Evolutionary conservation across 2,113 vertebrate species (phyloP).

Genomic region (Cyphomyrus discorhynchus): DNA sequence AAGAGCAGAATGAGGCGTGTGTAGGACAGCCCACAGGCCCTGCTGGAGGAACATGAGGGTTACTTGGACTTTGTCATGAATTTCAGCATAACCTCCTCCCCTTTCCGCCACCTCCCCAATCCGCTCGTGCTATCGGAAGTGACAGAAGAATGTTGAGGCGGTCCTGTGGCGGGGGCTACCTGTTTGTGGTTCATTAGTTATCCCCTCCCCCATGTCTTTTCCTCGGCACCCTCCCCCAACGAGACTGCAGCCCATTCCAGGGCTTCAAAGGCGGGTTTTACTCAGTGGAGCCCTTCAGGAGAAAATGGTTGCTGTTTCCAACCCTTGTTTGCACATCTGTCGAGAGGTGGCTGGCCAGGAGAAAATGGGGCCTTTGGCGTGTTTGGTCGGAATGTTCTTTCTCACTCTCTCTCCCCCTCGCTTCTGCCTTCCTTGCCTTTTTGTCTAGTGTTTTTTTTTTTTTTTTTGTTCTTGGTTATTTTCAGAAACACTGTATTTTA

Average conservation of each 20-base stretch:
- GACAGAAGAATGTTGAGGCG: conserved; percentile 33
- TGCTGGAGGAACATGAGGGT: not conserved
- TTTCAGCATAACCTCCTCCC: not conserved
- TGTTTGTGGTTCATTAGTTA: conserved; percentile 63
- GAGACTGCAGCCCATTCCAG: conserved; percentile 49
- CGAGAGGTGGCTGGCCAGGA: conserved; percentile 69
- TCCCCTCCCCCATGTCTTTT: conserved; percentile 44
- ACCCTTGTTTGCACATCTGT: conserved; percentile 72
- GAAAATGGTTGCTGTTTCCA: conserved; percentile 82
- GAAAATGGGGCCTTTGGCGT: conserved; percentile 68
- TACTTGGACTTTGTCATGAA: not conserved
- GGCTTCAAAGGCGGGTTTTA: conserved; percentile 60
- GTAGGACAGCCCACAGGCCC: not conserved
- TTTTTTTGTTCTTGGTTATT: not conserved
- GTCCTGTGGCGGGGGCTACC: conserved; percentile 68
- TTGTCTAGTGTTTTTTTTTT: not conserved
- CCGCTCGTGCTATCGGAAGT: not conserved
- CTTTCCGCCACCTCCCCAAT: not conserved
- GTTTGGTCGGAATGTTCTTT: conserved; percentile 36
- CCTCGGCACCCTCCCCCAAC: conserved; percentile 22
- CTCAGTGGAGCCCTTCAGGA: conserved; percentile 61
- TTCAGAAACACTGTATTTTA: not conserved
- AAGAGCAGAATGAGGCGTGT: not conserved
- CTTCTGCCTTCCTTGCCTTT: not conserved
- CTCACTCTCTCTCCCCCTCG: not conserved